Base-by-base conservation (phyloP, 2,113 vertebrate species). In the Nothocercus julius region DNA sequence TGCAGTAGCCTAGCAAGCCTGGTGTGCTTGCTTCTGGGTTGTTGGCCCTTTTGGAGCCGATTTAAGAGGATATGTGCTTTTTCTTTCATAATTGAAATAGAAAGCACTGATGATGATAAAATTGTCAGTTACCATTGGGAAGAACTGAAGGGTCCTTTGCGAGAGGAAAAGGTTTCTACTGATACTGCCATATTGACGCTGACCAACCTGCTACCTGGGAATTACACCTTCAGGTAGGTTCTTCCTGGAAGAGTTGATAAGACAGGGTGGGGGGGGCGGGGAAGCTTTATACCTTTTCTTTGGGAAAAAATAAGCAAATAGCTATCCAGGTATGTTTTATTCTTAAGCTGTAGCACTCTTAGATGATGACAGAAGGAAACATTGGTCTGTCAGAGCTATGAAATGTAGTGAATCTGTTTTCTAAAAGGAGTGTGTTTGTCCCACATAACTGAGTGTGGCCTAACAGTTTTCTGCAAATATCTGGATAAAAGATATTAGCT, bases 51-150 rank as follows among this genome's bases (percentile, higher is more conserved):
- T 9, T 53, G 54, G 32, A 9, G 44, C 3, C n/a, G 32, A 44
- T 47, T 79, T 66, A 10, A 38, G 85, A 69, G 63, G 75, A 85
- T 42, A 0, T 75, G 5, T 88, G 24, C 54, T 1, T 89, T 93
- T 93, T 77, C 40, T 54, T 85, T 62, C 5, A 0, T 73, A 27
- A 40, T 40, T 85, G 54, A 93, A 69, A 87, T 98, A 99, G 99
- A 99, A 97, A 99, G 99, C 97, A 99, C 98, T 0, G 99, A 99
- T 81, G 99, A 99, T 95, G 99, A 99, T 94, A 99, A 97, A 97
- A 98, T 99, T 49, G 98, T 99, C 93, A 97, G 97, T 28, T 99
- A 98, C 97, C 98, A 98, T 93, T 99, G 99, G 99, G 99, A 99
- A 75, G 99, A 99, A 75, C 98, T 99, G 85, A 99, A 99, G 94